Percentiles rank a stretch among this genome's conserved stretches.
Conservation (phyloP, 2,113 vertebrate genomes). For the Podiceps cristatus region DNA sequence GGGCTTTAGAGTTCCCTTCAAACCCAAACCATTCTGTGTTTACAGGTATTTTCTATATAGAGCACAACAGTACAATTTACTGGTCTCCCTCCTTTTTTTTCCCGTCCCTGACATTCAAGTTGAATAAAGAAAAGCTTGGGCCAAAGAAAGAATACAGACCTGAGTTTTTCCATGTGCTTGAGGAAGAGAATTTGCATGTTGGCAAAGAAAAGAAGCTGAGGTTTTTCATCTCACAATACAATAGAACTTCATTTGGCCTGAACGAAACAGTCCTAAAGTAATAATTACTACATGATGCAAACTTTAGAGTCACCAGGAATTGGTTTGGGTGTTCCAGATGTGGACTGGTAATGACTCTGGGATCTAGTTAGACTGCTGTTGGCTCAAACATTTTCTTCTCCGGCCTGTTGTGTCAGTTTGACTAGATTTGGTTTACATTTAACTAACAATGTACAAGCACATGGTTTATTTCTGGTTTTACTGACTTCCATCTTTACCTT, state of each 20-base stretch:
- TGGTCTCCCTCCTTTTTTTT: neutral
- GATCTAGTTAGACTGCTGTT: neutral
- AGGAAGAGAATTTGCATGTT: neutral
- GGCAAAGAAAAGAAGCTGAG: neutral
- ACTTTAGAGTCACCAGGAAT: neutral
- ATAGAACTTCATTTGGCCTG: neutral
- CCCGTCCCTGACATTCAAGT: neutral
- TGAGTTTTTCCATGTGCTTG: neutral
- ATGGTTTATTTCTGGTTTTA: neutral
- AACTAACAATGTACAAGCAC: neutral
- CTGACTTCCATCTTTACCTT: neutral
- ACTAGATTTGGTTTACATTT: neutral
- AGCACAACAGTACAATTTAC: neutral
- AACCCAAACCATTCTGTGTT: neutral
- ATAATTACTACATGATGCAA: neutral
- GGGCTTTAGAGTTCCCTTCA: neutral
- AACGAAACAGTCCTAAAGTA: neutral
- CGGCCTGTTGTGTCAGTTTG: neutral
- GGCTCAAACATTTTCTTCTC: neutral
- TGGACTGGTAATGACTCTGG: neutral
- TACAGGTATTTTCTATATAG: neutral
- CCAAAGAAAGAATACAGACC: neutral
- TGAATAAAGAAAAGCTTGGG: neutral
- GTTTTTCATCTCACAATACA: neutral
- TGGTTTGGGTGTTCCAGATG: neutral